Conservation (phyloP, 1,140 invertebrate genomes). For the Lordiphosa clarofinis region DNA sequence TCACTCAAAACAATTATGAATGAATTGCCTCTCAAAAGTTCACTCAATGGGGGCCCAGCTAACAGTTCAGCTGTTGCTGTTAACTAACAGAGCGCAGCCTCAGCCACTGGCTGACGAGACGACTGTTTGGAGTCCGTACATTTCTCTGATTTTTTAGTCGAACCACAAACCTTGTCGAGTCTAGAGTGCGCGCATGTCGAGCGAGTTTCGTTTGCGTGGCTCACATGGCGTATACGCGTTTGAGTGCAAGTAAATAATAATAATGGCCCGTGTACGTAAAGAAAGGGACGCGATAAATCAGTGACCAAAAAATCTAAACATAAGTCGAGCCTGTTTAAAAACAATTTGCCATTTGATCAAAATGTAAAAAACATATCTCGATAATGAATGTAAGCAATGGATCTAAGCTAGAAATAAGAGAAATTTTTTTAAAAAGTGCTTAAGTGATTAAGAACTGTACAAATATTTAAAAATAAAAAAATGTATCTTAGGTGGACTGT, state of each 20-base stretch:
- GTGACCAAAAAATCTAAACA: constrained; percentile 2
- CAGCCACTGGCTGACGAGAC: constrained; percentile 2
- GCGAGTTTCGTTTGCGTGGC: constrained; percentile 15
- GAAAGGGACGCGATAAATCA: constrained; percentile 14
- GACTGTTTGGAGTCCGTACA: neutral
- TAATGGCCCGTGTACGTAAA: constrained; percentile 23
- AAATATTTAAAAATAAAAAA: no score
- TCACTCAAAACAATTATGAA: constrained; percentile 72
- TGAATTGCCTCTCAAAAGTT: constrained; percentile 36
- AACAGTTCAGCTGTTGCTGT: constrained; percentile 35
- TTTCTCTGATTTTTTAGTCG: constrained; percentile 42
- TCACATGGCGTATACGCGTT: constrained; percentile 61
- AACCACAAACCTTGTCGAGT: constrained; percentile 50
- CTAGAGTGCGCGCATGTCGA: constrained; percentile 51
- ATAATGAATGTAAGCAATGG: constrained; percentile 2
- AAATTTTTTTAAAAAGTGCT: neutral
- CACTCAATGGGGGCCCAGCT: constrained; percentile 31
- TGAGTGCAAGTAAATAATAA: constrained; percentile 27
- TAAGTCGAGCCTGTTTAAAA: constrained; percentile 1
- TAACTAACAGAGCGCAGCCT: constrained; percentile 27
- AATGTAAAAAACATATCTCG: constrained; percentile 1
- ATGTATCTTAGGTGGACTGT: no score
- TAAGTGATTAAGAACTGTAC: no score
- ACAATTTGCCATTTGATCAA: neutral
- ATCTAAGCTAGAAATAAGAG: neutral